phyloP scores from a whole-genome alignment of 2,797 vertebrate species.

The Champsocephalus gunnari region DNA sequence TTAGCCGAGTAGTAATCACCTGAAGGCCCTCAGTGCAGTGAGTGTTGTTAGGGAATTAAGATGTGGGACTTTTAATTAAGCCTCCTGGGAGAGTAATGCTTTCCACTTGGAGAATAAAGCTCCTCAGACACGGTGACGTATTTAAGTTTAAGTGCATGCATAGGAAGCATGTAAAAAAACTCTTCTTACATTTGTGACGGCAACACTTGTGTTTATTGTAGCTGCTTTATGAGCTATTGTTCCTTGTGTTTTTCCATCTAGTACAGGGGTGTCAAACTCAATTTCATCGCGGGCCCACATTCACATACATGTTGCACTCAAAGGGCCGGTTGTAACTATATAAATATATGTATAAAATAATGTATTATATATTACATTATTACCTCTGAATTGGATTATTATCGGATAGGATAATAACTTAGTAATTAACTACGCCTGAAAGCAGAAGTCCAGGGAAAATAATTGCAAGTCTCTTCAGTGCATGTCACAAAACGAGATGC shows the following conservation, averaged over 20 bases:
- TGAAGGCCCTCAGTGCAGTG: conserved; percentile 40
- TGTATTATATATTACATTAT: no score
- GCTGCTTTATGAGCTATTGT: not conserved
- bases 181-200: not conserved
- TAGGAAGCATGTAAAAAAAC: not conserved
- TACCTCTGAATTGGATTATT: no score
- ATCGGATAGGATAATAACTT: no score
- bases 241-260: not conserved
- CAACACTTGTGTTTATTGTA: not conserved
- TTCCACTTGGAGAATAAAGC: conserved; percentile 51
- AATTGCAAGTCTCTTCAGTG: no score
- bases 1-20: conserved; percentile 62
- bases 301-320: no score
- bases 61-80: conserved; percentile 73
- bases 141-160: conserved; percentile 14
- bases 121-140: conserved; percentile 37
- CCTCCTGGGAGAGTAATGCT: conserved; percentile 60
- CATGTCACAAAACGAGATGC: no score
- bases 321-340: no score
- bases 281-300: no score
- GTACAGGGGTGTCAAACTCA: no score
- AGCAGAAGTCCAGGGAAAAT: no score
- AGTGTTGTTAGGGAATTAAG: conserved; percentile 63
- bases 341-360: no score
- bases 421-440: no score